These are phyloP conservation scores for Corvus cornix DNA, from an alignment of 2,113 vertebrate genomes.

Conservation along the genomic window DNA sequence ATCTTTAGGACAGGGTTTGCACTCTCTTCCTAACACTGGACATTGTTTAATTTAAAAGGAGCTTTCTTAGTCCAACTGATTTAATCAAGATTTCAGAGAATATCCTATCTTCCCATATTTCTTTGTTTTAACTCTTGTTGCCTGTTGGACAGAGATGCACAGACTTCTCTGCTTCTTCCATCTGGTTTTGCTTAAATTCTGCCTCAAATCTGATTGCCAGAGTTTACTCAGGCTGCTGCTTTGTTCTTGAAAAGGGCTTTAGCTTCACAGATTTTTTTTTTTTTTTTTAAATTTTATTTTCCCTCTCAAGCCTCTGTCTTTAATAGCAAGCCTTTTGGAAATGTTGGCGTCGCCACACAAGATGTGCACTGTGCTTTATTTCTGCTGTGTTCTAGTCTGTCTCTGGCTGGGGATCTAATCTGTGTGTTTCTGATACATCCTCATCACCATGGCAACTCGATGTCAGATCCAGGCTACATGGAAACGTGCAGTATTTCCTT, in stretches of 20 bases:
- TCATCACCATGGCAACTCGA: background rate
- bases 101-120: background rate
- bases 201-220: constrained; percentile 21
- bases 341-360: background rate
- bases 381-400: background rate
- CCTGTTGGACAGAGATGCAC: background rate
- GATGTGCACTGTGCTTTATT: constrained; percentile 23
- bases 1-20: background rate
- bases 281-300: background rate
- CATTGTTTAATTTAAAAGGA: constrained; percentile 15
- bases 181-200: constrained; percentile 43
- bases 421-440: background rate
- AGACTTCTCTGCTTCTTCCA: background rate
- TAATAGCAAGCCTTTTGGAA: constrained; percentile 13
- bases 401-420: background rate
- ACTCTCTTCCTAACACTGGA: background rate
- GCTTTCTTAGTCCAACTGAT: background rate
- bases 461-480: background rate
- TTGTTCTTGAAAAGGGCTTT: constrained; percentile 14
- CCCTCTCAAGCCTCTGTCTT: background rate
- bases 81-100: background rate
- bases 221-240: background rate
- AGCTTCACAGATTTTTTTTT: background rate
- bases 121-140: constrained; percentile 26
- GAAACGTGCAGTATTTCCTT: background rate